Percentiles rank a stretch among this genome's conserved stretches.
These are phyloP conservation scores for Toxotes lorentzi DNA, from an alignment of 2,797 vertebrate species.

Conservation along the genomic window DNA sequence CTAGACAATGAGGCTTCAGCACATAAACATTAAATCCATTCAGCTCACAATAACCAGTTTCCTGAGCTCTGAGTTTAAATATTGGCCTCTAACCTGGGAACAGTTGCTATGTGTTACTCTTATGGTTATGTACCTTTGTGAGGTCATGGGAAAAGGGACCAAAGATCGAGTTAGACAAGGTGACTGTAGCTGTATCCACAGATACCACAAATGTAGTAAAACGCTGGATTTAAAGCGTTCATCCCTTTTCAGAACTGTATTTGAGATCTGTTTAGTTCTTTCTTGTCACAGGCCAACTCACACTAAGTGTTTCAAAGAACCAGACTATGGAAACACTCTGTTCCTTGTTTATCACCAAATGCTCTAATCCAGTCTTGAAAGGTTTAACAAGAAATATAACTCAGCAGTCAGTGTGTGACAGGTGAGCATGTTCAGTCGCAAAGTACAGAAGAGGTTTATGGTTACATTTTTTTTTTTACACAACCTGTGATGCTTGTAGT, in stretches of 20 bases:
- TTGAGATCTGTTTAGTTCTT: background rate
- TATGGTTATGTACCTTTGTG: background rate
- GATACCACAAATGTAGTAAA: constrained; percentile 2
- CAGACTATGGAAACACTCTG: too few species aligned
- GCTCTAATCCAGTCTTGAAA: background rate
- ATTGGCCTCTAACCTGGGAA: constrained; percentile 18
- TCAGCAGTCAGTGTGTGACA: too few species aligned
- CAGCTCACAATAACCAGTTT: background rate
- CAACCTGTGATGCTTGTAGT: too few species aligned
- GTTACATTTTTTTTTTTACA: too few species aligned
- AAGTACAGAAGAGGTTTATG: too few species aligned
- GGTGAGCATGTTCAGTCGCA: too few species aligned
- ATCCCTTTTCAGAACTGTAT: background rate
- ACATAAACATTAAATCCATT: background rate
- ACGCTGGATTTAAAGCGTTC: background rate
- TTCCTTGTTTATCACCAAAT: background rate
- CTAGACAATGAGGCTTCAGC: background rate
- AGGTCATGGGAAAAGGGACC: constrained; percentile 23
- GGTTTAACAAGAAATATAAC: too few species aligned
- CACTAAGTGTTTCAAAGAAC: too few species aligned
- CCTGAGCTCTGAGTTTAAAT: background rate
- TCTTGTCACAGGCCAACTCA: too few species aligned
- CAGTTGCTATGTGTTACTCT: background rate
- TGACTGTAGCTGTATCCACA: background rate
- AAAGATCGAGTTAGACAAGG: background rate